A percentile compares a stretch with the other conserved stretches of the same genome.
phyloP scores from a whole-genome alignment of 1,140 invertebrate genomes.

The Hetaerina americana region DNA sequence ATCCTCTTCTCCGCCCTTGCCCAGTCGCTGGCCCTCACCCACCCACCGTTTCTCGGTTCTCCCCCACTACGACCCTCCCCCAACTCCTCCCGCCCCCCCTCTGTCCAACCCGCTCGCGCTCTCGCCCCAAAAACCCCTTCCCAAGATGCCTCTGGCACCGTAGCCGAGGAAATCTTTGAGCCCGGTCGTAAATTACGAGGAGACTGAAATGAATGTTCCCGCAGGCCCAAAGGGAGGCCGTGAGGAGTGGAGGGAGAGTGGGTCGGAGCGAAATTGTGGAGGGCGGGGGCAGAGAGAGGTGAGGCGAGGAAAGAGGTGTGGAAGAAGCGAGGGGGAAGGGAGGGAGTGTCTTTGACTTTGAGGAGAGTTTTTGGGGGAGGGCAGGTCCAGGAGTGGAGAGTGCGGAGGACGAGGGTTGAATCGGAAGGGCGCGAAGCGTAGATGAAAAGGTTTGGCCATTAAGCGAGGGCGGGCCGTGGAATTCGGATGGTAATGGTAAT shows the following conservation, averaged over 20 bases:
- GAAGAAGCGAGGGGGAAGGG: not conserved
- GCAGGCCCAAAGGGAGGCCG: not conserved
- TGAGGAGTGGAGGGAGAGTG: not conserved
- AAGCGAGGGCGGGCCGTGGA: too few species aligned
- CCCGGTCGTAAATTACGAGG: not conserved
- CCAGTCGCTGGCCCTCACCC: too few species aligned
- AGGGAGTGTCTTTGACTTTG: too few species aligned
- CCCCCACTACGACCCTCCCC: not conserved
- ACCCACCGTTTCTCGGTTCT: too few species aligned
- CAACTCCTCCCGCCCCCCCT: not conserved
- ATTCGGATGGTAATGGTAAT: too few species aligned
- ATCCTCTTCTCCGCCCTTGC: too few species aligned
- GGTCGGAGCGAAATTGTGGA: too few species aligned
- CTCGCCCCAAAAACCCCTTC: too few species aligned
- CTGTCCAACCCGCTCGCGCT: not conserved
- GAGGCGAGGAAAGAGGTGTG: not conserved
- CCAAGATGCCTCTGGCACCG: not conserved
- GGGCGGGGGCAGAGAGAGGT: not conserved
- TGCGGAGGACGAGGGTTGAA: not conserved
- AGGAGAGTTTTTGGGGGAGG: not conserved
- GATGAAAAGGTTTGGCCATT: not conserved
- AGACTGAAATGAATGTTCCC: not conserved
- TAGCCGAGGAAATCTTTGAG: not conserved
- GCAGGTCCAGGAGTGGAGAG: not conserved
- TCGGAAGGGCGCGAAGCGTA: not conserved